phyloP scores from a whole-genome alignment of 2,797 vertebrate species.

The Vireo griseus region DNA sequence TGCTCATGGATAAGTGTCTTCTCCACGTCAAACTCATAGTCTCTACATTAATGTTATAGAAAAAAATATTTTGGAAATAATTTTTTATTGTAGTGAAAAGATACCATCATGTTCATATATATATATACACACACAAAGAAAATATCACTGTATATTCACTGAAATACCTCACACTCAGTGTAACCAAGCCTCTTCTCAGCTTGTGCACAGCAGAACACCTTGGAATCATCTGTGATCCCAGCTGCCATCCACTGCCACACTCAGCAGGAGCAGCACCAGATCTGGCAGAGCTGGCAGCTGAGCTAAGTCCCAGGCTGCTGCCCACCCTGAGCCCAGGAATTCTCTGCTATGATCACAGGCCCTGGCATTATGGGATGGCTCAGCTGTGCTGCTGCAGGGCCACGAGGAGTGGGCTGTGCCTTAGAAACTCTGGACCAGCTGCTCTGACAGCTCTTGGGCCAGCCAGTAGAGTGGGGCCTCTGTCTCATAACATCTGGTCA shows the following conservation, averaged over 20 bases:
- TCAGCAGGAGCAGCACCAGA: neutral
- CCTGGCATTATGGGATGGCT: neutral
- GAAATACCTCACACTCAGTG: constrained; percentile 1
- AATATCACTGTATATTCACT: neutral
- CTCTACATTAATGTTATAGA: neutral
- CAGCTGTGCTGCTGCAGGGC: neutral
- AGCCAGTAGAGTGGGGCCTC: neutral
- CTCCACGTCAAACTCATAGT: neutral
- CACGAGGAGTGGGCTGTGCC: neutral
- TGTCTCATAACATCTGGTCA: neutral
- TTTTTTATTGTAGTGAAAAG: constrained; percentile 64
- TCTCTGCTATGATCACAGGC: neutral
- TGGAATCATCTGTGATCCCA: neutral
- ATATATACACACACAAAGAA: constrained; percentile 14
- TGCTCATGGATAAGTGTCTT: neutral
- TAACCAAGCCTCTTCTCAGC: neutral
- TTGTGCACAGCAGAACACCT: neutral
- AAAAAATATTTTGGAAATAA: constrained; percentile 11
- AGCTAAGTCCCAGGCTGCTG: neutral
- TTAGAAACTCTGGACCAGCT: neutral
- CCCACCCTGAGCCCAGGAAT: neutral
- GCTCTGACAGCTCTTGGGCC: neutral
- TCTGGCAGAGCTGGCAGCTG: neutral
- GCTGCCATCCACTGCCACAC: neutral
- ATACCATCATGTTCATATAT: neutral